Conservation (phyloP, 2,113 vertebrate genomes). For the Eretmochelys imbricata region DNA sequence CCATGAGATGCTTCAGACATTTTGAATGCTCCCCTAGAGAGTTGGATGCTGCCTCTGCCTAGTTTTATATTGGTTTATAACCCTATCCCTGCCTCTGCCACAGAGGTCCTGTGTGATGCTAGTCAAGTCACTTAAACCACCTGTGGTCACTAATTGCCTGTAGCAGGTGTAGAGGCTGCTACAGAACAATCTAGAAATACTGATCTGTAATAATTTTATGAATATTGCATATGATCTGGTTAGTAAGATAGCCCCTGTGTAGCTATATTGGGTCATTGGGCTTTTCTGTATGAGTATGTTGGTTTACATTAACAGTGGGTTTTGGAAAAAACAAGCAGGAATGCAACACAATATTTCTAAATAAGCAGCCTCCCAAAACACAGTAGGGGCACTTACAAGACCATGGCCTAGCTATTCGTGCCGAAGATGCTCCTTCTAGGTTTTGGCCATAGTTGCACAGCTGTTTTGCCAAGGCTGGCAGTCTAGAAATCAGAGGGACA, state of each 20-base stretch:
- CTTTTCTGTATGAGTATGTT: neutral
- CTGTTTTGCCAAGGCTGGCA: neutral
- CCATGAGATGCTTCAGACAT: neutral
- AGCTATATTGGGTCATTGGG: neutral
- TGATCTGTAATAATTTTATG: neutral
- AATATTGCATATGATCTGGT: neutral
- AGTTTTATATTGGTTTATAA: no score
- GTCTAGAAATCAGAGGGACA: neutral
- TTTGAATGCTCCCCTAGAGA: neutral
- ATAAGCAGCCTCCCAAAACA: neutral
- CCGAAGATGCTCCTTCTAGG: neutral
- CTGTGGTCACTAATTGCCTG: neutral
- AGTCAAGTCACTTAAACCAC: neutral
- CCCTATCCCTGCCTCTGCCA: neutral
- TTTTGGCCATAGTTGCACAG: neutral
- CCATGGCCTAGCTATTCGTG: neutral
- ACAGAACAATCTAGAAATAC: neutral
- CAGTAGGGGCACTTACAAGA: neutral
- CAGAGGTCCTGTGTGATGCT: neutral
- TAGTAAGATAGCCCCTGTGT: neutral
- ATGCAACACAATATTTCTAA: neutral
- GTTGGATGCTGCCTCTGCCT: neutral
- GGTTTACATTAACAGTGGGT: neutral
- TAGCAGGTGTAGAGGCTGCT: neutral
- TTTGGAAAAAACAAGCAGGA: neutral